These are phyloP conservation scores for Sphyrna mokarran DNA, from an alignment of 2,113 vertebrate genomes.

Conservation along the genomic window DNA sequence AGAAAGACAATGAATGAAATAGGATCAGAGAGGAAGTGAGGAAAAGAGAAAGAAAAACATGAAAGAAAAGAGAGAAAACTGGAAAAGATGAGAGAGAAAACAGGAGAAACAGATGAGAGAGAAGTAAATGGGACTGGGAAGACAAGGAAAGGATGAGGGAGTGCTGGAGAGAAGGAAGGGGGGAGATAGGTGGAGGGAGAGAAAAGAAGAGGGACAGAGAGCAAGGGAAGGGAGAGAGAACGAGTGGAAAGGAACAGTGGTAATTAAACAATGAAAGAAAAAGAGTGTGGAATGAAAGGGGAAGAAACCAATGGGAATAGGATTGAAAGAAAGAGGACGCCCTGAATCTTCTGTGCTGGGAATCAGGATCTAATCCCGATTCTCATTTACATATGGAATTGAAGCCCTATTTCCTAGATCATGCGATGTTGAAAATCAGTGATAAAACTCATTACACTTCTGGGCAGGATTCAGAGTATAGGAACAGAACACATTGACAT, in stretches of 20 bases:
- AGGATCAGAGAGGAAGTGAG: background rate
- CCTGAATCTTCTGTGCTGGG: background rate
- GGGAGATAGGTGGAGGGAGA: background rate
- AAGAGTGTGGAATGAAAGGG: background rate
- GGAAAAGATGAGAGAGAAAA: background rate
- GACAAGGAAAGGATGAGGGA: background rate
- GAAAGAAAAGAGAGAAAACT: background rate
- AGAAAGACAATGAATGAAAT: background rate
- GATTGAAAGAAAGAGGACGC: background rate
- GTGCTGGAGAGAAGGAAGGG: background rate
- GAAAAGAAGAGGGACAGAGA: background rate
- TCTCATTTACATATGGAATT: background rate
- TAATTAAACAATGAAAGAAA: background rate
- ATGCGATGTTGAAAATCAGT: background rate
- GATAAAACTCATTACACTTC: background rate
- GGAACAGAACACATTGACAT: background rate
- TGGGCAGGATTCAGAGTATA: background rate
- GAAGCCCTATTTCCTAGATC: slow-evolving; percentile 5
- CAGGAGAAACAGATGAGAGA: background rate
- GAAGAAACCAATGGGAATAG: background rate
- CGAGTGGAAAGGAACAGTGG: background rate
- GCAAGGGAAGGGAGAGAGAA: too few species aligned
- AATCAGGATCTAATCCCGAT: background rate
- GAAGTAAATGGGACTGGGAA: background rate
- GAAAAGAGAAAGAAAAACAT: too few species aligned